Conservation (phyloP, 1,140 invertebrate species). For the Zeugodacus cucurbitae region DNA sequence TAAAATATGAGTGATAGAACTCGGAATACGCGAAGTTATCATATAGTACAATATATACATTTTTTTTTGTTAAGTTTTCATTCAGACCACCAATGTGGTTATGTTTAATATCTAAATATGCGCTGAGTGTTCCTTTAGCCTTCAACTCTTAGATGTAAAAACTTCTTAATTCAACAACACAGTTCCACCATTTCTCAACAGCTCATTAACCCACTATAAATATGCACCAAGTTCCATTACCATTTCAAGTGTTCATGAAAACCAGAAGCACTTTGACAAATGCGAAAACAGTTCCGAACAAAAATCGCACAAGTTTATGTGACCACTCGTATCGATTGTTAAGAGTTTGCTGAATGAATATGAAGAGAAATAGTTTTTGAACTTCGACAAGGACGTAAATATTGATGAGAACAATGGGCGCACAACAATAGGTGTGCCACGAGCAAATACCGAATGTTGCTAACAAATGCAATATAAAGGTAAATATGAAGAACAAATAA, state of each 20-base stretch:
- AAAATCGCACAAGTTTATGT: neutral
- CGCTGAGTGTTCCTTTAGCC: no score
- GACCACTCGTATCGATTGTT: neutral
- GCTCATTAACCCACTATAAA: neutral
- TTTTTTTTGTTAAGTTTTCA: no score
- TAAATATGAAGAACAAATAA: neutral
- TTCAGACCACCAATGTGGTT: no score
- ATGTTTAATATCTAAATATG: no score
- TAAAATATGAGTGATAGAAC: no score
- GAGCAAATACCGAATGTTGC: neutral
- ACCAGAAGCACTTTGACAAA: neutral
- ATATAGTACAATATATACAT: no score
- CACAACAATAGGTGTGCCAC: neutral
- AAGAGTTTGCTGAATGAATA: neutral
- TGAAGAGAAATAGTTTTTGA: neutral
- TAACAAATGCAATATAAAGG: neutral
- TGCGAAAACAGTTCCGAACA: neutral
- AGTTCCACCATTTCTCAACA: neutral
- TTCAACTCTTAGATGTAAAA: no score
- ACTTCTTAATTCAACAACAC: no score
- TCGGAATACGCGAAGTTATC: no score
- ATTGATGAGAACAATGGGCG: neutral
- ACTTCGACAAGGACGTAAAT: slow-evolving; percentile 29
- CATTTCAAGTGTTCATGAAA: neutral
- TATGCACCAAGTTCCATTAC: neutral